Evolutionary conservation across 2,797 vertebrate genomes (phyloP), one percentile per base, ranked within the genome.

Genomic region (Halcyon smyrnensis): DNA sequence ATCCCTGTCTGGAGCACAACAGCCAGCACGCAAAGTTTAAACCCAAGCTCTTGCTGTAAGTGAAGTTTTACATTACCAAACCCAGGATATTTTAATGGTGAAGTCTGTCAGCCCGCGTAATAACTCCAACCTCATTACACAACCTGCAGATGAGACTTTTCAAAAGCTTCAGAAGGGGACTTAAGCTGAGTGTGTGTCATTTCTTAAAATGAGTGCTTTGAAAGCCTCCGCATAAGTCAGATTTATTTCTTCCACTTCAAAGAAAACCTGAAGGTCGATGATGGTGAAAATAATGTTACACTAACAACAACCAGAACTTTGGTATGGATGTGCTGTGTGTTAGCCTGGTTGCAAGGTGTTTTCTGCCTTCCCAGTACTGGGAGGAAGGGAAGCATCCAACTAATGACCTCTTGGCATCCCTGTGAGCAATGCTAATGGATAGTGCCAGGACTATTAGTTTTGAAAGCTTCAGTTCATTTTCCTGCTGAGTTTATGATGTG

Each of bases 401-500:
- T 12, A 25, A 32, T 74, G 92, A 88, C 57, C 62, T 78, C 83
- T 71, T 46, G 53, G 90, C 15, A 8, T 78, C 83, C 86, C 65
- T 41, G 17, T 4, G 30, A 87, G 75, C 51, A 13, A 30, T 60
- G 37, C 43, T 93, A 82, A 87, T 37, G 34, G 60, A 16, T 68
- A 84, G 54, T 32, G 56, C 48, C 53, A 78, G 60, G 70, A 88
- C 57, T 91, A 39, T 75, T 78, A 53, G 48, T 75, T 93, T 75
- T 48, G 73, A 93, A 92, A 91, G 80, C 83, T 84, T 78, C 77
- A 24, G 48, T 64, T 95, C 73, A 30, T 84, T 68, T 53, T 81
- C 80, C 80, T 57, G 73, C 88, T 32, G 90, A 81, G 80, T 41
- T 93, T 57, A 36, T 88, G 86, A 91, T 0, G 10, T 2, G 17